These are phyloP conservation scores for Gryon sp. DNA, from an alignment of 1,140 invertebrate species.

Conservation along the genomic window DNA sequence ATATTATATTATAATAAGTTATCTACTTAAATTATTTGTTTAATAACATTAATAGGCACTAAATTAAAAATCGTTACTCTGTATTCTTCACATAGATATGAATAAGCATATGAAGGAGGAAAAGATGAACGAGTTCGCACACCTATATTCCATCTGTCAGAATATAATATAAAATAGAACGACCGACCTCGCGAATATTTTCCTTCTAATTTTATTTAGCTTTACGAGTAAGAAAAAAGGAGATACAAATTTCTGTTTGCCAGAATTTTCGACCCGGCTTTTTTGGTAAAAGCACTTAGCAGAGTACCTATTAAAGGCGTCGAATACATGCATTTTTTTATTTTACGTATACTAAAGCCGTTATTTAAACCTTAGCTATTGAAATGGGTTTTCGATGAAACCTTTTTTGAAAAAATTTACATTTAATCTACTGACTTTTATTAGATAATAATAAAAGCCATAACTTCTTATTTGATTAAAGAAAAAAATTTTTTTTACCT, in stretches of 20 bases:
- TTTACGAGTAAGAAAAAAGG: slow-evolving; percentile 53
- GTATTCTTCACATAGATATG: slow-evolving; percentile 19
- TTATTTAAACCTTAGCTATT: slow-evolving; percentile 46
- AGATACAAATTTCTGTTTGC: slow-evolving; percentile 59
- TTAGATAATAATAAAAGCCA: slow-evolving; percentile 3
- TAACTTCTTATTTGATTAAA: neutral
- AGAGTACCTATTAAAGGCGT: slow-evolving; percentile 53
- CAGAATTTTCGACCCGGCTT: slow-evolving; percentile 51
- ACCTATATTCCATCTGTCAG: slow-evolving; percentile 54
- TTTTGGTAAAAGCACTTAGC: slow-evolving; percentile 62
- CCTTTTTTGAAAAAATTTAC: slow-evolving; percentile 6
- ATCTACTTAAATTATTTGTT: neutral
- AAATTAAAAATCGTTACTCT: slow-evolving; percentile 31
- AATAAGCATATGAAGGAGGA: slow-evolving; percentile 40
- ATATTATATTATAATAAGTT: too few relatives aligned
- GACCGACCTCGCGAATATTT: slow-evolving; percentile 53
- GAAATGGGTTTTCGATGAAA: slow-evolving; percentile 32
- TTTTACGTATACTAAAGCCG: slow-evolving; percentile 47
- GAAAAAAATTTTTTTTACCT: neutral
- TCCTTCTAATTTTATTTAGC: slow-evolving; percentile 63
- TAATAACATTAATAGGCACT: neutral
- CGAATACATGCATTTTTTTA: slow-evolving; percentile 50
- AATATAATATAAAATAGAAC: slow-evolving; percentile 50
- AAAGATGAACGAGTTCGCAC: slow-evolving; percentile 49
- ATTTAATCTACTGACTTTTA: slow-evolving; percentile 3